A percentile compares a stretch with the other conserved stretches of the same genome.
phyloP scores from a whole-genome alignment of 2,113 vertebrate genomes.

The Syngnathus floridae region DNA sequence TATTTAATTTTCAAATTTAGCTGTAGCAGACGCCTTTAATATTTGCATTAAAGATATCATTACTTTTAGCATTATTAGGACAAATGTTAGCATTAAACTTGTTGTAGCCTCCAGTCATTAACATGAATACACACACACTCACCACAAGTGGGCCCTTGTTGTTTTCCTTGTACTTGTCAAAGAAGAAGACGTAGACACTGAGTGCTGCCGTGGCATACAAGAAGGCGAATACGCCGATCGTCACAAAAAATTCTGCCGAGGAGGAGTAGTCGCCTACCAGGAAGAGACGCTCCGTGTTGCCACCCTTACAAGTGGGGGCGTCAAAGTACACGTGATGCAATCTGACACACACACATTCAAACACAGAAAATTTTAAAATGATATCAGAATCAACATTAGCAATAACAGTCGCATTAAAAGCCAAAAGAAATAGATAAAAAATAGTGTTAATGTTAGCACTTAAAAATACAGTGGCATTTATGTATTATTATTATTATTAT shows the following conservation, averaged over 20 bases:
- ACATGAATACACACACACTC: slow-evolving; percentile 49
- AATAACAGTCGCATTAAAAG: no score
- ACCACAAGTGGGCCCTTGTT: slow-evolving; percentile 84
- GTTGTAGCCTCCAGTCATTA: not conserved
- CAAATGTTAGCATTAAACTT: not conserved
- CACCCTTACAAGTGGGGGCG: slow-evolving; percentile 74
- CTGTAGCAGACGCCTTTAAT: not conserved
- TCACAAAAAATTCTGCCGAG: slow-evolving; percentile 88
- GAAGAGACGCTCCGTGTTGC: slow-evolving; percentile 66
- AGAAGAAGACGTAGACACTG: slow-evolving; percentile 78
- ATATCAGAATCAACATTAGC: not conserved
- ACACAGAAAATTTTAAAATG: not conserved
- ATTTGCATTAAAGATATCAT: not conserved
- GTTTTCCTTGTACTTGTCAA: slow-evolving; percentile 88
- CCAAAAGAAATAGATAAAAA: no score
- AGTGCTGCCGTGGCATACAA: slow-evolving; percentile 83
- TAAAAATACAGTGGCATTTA: no score
- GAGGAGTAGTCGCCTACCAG: slow-evolving; percentile 86
- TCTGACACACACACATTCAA: slow-evolving; percentile 52
- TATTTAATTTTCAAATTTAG: no score
- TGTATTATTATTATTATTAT: no score
- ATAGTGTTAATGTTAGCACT: no score
- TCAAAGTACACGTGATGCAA: slow-evolving; percentile 89
- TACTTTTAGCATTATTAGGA: not conserved
- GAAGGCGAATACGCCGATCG: slow-evolving; percentile 85